Base-by-base conservation (phyloP, 2,113 vertebrate genomes). In the Pleuronectes platessa region DNA sequence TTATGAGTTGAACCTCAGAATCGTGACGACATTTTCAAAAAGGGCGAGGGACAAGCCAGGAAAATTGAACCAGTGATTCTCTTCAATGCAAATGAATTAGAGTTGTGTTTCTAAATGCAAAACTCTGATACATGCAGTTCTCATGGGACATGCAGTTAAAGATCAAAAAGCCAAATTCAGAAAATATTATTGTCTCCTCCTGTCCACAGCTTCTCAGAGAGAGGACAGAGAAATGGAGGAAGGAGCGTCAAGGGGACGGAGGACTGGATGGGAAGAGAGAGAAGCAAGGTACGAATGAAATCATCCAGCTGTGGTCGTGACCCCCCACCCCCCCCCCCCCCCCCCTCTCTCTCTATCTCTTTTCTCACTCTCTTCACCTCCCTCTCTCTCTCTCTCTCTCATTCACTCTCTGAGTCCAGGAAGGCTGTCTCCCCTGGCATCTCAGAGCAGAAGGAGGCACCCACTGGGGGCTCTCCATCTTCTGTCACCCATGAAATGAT, bases 401-500 rank as follows among this genome's bases (percentile, higher is more conserved):
- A 18, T 31, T 65, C 63, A 61, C 31, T 71, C 79, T 82, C 79
- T 56, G 64, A 61, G 65, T 82, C 86, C 82, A 82, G 21, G 35
- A 81, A 83, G 79, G 84, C 80, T 79, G 68, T 61, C 64, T 65
- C 56, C 76, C 56, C 53, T 56, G 51, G 80, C 76, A 84, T 82
- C 74, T 79, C 62, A 31, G 63, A 88, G 84, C 89, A 86, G 81
- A 86, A 82, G 83, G 87, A 85, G 75, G 68, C 79, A 21, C 67
- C 81, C 85, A 83, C 76, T 81, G 70, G 79, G 76, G 86, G 59
- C 76, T 84, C 80, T 79, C 68, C 79, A 83, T 87, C 88, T 81
- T 78, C 84, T 81, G 74, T 88, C 88, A 91, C 87, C 90, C 90
- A 92, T 90, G 88, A 92, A 91, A 92, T 84, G 84, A 91, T 85